Evolutionary conservation across 2,888 invertebrate genomes (phyloP).

Genomic region (Masnerella sp.): DNA sequence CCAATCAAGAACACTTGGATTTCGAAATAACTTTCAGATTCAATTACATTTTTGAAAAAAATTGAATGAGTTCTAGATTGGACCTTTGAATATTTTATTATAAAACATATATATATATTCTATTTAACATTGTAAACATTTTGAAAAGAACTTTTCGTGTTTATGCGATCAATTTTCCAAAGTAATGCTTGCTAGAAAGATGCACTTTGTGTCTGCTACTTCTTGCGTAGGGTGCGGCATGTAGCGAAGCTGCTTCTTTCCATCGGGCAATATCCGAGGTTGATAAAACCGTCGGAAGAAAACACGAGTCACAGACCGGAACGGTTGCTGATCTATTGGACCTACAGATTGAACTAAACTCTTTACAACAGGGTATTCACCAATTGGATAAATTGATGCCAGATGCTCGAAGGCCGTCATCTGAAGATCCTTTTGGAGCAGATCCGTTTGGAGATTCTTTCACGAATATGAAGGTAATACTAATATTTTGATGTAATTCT

Average conservation of each 20-base stretch:
- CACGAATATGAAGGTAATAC: conserved; percentile 79
- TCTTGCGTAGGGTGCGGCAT: conserved; percentile 73
- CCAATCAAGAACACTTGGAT: no score
- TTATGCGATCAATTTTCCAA: conserved; percentile 35
- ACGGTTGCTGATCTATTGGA: conserved; percentile 92
- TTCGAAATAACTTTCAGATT: no score
- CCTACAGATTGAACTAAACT: conserved; percentile 91
- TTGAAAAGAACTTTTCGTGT: conserved; percentile 50
- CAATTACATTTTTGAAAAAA: no score
- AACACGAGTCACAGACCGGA: conserved; percentile 76
- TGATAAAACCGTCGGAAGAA: conserved; percentile 70
- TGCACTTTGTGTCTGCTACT: conserved; percentile 60
- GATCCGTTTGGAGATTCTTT: conserved; percentile 89
- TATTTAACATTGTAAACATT: no score
- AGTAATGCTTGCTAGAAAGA: conserved; percentile 56
- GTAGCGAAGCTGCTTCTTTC: conserved; percentile 71
- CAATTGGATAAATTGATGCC: conserved; percentile 93
- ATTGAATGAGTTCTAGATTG: no score
- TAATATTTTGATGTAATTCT: no score
- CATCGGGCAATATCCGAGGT: conserved; percentile 71
- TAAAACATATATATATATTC: no score
- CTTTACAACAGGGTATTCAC: conserved; percentile 90
- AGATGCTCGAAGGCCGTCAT: conserved; percentile 82
- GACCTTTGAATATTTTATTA: no score
- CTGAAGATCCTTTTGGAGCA: conserved; percentile 79